These are phyloP conservation scores for Horisme vitalbata DNA, from an alignment of 2,888 invertebrate species.

Conservation along the genomic window DNA sequence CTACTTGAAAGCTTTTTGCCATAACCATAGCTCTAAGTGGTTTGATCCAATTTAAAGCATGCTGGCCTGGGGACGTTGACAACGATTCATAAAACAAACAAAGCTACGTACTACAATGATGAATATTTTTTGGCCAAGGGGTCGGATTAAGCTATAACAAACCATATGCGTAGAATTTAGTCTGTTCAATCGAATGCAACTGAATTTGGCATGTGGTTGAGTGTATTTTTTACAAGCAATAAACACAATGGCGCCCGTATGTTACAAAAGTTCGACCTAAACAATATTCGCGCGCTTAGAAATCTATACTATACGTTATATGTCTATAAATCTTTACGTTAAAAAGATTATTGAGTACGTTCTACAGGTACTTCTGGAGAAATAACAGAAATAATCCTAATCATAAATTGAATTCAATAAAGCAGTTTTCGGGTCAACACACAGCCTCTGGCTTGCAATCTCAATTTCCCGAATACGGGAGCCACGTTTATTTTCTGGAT, in stretches of 20 bases:
- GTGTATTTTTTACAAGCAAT: conserved; percentile 43
- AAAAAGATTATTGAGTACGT: conserved; percentile 23
- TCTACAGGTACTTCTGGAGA: conserved; percentile 18
- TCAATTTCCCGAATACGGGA: conserved; percentile 53
- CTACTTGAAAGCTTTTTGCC: conserved; percentile 26
- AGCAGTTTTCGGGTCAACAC: conserved; percentile 50
- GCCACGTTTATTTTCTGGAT: conserved; percentile 69
- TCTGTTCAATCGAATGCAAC: conserved; percentile 46
- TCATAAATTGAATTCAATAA: conserved; percentile 70
- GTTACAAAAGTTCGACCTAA: no score
- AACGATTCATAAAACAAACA: conserved; percentile 40
- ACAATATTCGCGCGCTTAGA: no score
- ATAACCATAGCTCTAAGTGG: conserved; percentile 29
- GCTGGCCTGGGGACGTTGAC: conserved; percentile 22
- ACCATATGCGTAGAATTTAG: conserved; percentile 52
- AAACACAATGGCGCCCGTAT: conserved; percentile 29
- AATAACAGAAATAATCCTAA: conserved; percentile 52
- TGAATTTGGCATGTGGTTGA: conserved; percentile 57
- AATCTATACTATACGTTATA: no score
- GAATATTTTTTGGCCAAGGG: conserved; percentile 43
- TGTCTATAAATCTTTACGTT: conserved; percentile 4
- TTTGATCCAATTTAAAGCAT: conserved; percentile 25
- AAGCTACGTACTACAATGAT: conserved; percentile 40
- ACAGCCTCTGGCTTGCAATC: conserved; percentile 60
- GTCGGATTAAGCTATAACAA: conserved; percentile 44